A percentile compares a stretch with the other conserved stretches of the same genome.
Conservation (phyloP, 2,888 invertebrate species). For the Plagiodera versicolora region DNA sequence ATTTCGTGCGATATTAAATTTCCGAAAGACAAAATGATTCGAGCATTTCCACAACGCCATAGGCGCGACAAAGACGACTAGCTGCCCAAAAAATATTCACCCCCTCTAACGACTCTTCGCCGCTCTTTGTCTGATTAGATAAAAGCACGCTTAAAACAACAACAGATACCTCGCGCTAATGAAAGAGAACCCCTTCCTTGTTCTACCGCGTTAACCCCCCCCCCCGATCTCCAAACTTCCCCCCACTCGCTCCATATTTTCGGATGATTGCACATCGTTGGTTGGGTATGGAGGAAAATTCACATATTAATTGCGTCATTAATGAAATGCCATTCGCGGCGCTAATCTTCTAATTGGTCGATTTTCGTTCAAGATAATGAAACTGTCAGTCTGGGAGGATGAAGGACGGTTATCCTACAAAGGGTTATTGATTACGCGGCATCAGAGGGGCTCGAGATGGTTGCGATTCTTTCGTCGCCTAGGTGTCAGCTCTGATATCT, state of each 20-base stretch:
- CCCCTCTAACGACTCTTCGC: slow-evolving; percentile 47
- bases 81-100: neutral
- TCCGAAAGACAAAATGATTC: neutral
- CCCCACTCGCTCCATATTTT: slow-evolving; percentile 42
- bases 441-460: neutral
- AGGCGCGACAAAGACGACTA: slow-evolving; percentile 22
- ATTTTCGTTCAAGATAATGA: slow-evolving; percentile 40
- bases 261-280: slow-evolving; percentile 48
- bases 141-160: slow-evolving; percentile 58
- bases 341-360: slow-evolving; percentile 47
- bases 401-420: neutral
- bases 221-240: slow-evolving; percentile 8
- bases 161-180: slow-evolving; percentile 56
- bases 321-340: slow-evolving; percentile 46
- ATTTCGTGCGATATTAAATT: neutral
- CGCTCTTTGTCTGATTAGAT: slow-evolving; percentile 57
- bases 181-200: slow-evolving; percentile 47
- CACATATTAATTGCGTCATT: slow-evolving; percentile 49
- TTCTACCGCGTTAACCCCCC: slow-evolving; percentile 19
- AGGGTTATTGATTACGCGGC: neutral
- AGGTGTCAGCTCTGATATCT: too few species aligned
- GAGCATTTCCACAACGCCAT: neutral
- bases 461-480: too few species aligned
- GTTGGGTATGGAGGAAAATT: slow-evolving; percentile 47
- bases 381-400: slow-evolving; percentile 36